Percentiles rank a stretch among this genome's conserved stretches.
Evolutionary conservation across 2,888 invertebrate species (phyloP).

Genomic region (Protophormia terraenovae): DNA sequence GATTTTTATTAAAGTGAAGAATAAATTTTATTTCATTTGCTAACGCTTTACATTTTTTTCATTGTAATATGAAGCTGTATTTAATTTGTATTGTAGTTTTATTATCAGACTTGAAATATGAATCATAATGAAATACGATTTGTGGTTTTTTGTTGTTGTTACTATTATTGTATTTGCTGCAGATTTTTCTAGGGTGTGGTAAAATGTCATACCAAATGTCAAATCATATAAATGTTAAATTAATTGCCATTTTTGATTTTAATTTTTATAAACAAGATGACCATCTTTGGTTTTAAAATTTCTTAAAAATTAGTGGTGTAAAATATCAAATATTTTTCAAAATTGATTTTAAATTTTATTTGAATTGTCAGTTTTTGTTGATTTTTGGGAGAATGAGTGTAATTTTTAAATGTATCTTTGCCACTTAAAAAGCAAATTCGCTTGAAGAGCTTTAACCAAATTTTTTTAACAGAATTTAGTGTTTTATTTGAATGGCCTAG

Average conservation of each 20-base stretch:
- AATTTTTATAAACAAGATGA: conserved; percentile 48
- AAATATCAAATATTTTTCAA: conserved; percentile 12
- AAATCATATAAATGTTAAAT: conserved; percentile 58
- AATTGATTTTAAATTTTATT: neutral
- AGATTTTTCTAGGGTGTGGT: conserved; percentile 47
- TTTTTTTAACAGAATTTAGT: too few relatives aligned
- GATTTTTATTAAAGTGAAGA: conserved; percentile 60
- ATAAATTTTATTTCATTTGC: conserved; percentile 48
- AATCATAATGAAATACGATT: conserved; percentile 58
- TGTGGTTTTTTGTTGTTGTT: conserved; percentile 38
- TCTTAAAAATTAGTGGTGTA: neutral
- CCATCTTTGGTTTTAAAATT: conserved; percentile 34
- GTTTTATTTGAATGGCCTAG: too few relatives aligned
- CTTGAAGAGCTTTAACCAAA: too few relatives aligned
- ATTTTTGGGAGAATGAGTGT: too few relatives aligned
- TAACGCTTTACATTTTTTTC: neutral
- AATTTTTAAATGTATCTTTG: too few relatives aligned
- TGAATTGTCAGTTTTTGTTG: neutral
- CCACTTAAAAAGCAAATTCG: too few relatives aligned
- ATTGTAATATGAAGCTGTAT: conserved; percentile 44
- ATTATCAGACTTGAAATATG: conserved; percentile 53
- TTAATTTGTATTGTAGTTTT: conserved; percentile 39
- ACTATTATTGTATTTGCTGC: neutral
- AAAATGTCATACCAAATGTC: conserved; percentile 57
- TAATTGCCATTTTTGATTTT: conserved; percentile 60